Percentiles rank a stretch among this genome's conserved stretches.
phyloP scores from a whole-genome alignment of 2,113 vertebrate species.

The Microcebus lehilahytsara region DNA sequence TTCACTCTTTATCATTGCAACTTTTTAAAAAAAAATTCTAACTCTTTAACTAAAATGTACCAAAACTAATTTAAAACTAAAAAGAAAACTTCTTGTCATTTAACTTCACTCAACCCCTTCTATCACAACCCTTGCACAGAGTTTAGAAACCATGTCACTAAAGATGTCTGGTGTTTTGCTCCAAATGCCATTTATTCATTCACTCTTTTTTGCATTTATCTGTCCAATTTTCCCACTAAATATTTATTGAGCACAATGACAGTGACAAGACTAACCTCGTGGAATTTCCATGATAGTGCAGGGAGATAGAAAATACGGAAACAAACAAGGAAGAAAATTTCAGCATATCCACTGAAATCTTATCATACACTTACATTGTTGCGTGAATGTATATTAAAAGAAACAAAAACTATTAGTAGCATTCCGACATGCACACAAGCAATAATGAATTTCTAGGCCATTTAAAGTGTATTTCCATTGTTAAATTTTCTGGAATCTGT shows the following conservation, averaged over 20 bases:
- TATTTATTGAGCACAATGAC: not conserved
- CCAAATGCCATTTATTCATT: not conserved
- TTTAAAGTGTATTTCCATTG: not conserved
- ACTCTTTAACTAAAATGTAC: not conserved
- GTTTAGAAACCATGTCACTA: no score
- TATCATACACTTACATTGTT: not conserved
- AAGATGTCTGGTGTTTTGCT: not conserved
- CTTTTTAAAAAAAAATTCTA: not conserved
- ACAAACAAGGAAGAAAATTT: not conserved
- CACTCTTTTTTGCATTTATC: not conserved
- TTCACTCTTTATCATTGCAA: not conserved
- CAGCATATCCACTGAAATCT: not conserved
- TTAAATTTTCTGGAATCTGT: not conserved
- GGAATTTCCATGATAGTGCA: not conserved
- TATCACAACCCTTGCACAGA: not conserved
- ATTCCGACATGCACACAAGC: not conserved
- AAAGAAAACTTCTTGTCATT: not conserved
- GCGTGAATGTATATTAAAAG: not conserved
- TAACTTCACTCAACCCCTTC: not conserved
- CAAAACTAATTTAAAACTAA: not conserved
- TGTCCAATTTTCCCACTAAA: not conserved
- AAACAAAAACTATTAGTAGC: not conserved
- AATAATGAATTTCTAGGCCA: not conserved
- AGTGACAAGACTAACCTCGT: not conserved
- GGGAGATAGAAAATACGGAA: not conserved